A percentile compares a stretch with the other conserved stretches of the same genome.
phyloP scores from a whole-genome alignment of 2,888 invertebrate genomes.

The Drosophila demipolita region DNA sequence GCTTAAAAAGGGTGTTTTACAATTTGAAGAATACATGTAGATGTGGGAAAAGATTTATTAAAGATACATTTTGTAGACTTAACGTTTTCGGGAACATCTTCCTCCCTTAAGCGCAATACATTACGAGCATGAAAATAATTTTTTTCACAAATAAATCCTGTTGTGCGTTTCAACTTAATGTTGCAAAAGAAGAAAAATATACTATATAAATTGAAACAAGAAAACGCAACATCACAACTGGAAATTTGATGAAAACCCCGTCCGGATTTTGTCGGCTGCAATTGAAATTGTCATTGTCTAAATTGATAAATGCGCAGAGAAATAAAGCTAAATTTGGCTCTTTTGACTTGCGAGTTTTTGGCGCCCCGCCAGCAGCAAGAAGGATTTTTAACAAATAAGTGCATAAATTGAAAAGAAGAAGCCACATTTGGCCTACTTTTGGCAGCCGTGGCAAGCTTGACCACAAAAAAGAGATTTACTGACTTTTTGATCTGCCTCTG shows the following conservation, averaged over 20 bases:
- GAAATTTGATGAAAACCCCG: conserved; percentile 31
- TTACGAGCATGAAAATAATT: conserved; percentile 25
- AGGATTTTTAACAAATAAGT: conserved; percentile 56
- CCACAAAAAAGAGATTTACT: conserved; percentile 19
- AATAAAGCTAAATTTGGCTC: conserved; percentile 33
- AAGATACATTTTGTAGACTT: neutral
- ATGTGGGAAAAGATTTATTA: neutral
- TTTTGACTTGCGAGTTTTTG: conserved; percentile 24
- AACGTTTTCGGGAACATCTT: conserved; percentile 29
- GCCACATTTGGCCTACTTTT: conserved; percentile 55
- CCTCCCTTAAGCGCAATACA: conserved; percentile 3
- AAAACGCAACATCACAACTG: conserved; percentile 42
- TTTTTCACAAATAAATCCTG: conserved; percentile 40
- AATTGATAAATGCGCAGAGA: conserved; percentile 59
- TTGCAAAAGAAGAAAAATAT: neutral
- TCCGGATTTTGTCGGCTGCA: conserved; percentile 9
- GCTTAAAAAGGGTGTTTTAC: neutral
- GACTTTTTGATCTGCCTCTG: conserved; percentile 17
- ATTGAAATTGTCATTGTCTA: conserved; percentile 44
- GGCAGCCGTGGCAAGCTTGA: conserved; percentile 35
- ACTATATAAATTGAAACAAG: conserved; percentile 4
- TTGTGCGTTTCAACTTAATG: conserved; percentile 11
- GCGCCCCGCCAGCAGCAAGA: conserved; percentile 30
- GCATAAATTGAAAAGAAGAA: conserved; percentile 61
- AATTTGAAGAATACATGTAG: neutral